Percentiles rank a stretch among this genome's conserved stretches.
These are phyloP conservation scores for Pollenia labialis DNA, from an alignment of 2,888 invertebrate genomes.

Conservation along the genomic window DNA sequence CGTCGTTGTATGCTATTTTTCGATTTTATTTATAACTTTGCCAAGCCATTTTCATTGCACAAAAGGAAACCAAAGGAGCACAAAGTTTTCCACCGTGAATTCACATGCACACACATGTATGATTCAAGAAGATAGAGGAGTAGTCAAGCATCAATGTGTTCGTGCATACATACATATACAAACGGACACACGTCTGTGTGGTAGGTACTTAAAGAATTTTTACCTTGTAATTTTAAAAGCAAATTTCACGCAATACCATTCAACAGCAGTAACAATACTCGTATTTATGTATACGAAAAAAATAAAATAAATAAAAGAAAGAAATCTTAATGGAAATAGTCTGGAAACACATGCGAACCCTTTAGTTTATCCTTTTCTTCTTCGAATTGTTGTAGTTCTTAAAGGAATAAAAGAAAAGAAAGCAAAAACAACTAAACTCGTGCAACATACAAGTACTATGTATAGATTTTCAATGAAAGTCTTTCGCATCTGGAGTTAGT, in stretches of 20 bases:
- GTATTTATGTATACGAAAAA: constrained; percentile 3
- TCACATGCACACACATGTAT: constrained; percentile 28
- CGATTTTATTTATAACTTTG: constrained; percentile 43
- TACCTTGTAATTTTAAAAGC: constrained; percentile 72
- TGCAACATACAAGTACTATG: constrained; percentile 56
- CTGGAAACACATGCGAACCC: constrained; percentile 69
- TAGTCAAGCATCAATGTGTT: constrained; percentile 2
- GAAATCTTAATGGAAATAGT: constrained; percentile 69
- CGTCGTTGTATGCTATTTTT: constrained; percentile 37
- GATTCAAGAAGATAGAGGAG: neutral
- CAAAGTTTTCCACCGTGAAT: constrained; percentile 63
- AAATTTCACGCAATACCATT: constrained; percentile 72
- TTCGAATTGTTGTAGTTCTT: constrained; percentile 15
- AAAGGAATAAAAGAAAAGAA: constrained; percentile 15
- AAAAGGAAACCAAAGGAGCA: constrained; percentile 64
- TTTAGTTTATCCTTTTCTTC: constrained; percentile 62
- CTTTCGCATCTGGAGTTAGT: constrained; percentile 53
- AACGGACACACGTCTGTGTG: neutral
- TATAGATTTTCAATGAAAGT: constrained; percentile 56
- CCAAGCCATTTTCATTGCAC: constrained; percentile 35
- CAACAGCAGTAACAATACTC: constrained; percentile 49
- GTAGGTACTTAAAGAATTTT: constrained; percentile 40
- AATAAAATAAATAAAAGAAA: constrained; percentile 42
- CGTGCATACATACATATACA: neutral
- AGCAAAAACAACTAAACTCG: constrained; percentile 33